These are phyloP conservation scores for Venustoraphidia nigricollis DNA, from an alignment of 2,888 invertebrate species.

Conservation along the genomic window DNA sequence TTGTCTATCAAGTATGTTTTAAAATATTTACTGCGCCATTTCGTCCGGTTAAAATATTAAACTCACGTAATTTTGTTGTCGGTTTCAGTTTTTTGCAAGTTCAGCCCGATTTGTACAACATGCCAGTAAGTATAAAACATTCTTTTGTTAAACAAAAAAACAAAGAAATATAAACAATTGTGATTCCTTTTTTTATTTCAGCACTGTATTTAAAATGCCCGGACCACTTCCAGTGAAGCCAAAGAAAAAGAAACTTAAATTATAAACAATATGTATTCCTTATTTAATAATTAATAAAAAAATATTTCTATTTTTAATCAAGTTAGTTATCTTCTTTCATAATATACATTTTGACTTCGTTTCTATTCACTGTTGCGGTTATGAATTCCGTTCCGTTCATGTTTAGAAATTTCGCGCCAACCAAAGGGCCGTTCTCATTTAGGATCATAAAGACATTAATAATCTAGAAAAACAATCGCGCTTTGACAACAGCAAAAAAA, in stretches of 20 bases:
- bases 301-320: no score
- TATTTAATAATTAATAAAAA: background rate
- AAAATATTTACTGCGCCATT: background rate
- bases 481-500: no score
- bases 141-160: background rate
- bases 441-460: no score
- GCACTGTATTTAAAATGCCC: slow-evolving; percentile 83
- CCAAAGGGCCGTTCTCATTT: no score
- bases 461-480: no score
- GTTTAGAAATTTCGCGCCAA: no score
- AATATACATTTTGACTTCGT: no score
- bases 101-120: slow-evolving; percentile 93
- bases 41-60: background rate
- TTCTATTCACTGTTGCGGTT: no score
- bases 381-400: no score
- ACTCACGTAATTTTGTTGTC: slow-evolving; percentile 17
- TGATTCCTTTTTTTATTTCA: slow-evolving; percentile 33
- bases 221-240: slow-evolving; percentile 60
- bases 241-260: slow-evolving; percentile 67
- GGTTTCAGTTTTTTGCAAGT: slow-evolving; percentile 85
- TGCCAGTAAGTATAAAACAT: slow-evolving; percentile 66
- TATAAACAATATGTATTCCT: slow-evolving; percentile 18
- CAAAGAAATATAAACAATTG: background rate
- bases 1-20: slow-evolving; percentile 73
- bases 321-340: no score